These are phyloP conservation scores for Pyrocephalus nanus DNA, from an alignment of 2,797 vertebrate genomes.

Conservation along the genomic window DNA sequence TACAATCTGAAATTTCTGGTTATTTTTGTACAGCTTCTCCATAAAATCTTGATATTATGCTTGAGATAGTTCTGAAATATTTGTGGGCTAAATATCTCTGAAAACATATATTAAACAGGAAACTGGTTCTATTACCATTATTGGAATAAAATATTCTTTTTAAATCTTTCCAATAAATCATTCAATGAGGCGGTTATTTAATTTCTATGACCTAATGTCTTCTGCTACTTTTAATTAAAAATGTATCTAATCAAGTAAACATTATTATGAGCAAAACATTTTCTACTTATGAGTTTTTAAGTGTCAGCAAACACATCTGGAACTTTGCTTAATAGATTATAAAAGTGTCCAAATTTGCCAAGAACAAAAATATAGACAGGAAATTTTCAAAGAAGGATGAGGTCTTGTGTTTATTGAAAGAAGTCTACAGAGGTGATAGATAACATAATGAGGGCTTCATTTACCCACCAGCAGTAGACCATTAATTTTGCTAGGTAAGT, in stretches of 20 bases:
- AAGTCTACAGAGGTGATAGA: background rate
- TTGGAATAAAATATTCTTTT: background rate
- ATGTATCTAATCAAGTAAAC: constrained; percentile 50
- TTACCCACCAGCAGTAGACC: background rate
- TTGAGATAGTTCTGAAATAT: constrained; percentile 20
- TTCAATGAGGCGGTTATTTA: constrained; percentile 54
- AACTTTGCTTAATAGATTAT: constrained; percentile 14
- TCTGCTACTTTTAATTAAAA: constrained; percentile 55
- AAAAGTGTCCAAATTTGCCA: background rate
- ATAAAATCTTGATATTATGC: background rate
- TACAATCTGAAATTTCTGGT: background rate
- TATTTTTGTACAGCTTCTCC: background rate
- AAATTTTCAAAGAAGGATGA: background rate
- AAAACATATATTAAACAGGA: constrained; percentile 24
- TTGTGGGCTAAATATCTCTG: constrained; percentile 11
- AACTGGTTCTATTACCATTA: background rate
- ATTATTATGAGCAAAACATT: constrained; percentile 49
- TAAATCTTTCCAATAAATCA: constrained; percentile 53
- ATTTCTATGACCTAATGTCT: constrained; percentile 41
- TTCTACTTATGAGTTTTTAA: constrained; percentile 31
- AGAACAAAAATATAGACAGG: background rate
- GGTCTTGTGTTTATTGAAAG: background rate
- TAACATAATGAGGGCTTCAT: background rate
- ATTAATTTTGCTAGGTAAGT: background rate
- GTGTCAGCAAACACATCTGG: constrained; percentile 51